Conservation (phyloP, 1,140 invertebrate species). For the Drosophila guanche region DNA sequence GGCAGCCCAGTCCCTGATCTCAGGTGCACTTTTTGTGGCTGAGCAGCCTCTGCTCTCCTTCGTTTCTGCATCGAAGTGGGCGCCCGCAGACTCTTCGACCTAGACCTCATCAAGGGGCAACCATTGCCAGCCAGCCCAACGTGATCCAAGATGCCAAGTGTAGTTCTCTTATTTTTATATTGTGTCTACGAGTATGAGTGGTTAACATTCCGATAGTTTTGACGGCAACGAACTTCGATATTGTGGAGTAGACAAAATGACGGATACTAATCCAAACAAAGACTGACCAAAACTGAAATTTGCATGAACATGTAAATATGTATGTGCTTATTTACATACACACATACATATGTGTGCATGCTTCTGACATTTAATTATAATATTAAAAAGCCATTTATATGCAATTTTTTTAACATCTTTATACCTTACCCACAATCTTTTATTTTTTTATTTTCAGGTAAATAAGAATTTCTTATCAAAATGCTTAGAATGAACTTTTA, state of each 20-base stretch:
- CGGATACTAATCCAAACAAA: not conserved
- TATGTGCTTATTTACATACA: too few species aligned
- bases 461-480: constrained; percentile 36
- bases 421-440: not conserved
- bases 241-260: not conserved
- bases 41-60: not conserved
- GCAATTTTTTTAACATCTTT: not conserved
- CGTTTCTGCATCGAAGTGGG: constrained; percentile 42
- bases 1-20: constrained; percentile 20
- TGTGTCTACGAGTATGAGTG: not conserved
- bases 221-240: not conserved
- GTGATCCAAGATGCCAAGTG: constrained; percentile 25
- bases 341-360: too few species aligned
- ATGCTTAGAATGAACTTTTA: constrained; percentile 67
- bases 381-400: not conserved
- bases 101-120: constrained; percentile 49
- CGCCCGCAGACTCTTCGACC: constrained; percentile 57
- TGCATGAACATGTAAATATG: too few species aligned
- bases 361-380: too few species aligned
- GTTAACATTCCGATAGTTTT: not conserved
- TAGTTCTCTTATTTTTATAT: constrained; percentile 35
- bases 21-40: not conserved
- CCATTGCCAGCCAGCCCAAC: too few species aligned
- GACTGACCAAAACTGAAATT: not conserved
- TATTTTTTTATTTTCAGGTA: constrained; percentile 63